Base-by-base conservation (phyloP, 2,113 vertebrate species). In the Pristiophorus japonicus region DNA sequence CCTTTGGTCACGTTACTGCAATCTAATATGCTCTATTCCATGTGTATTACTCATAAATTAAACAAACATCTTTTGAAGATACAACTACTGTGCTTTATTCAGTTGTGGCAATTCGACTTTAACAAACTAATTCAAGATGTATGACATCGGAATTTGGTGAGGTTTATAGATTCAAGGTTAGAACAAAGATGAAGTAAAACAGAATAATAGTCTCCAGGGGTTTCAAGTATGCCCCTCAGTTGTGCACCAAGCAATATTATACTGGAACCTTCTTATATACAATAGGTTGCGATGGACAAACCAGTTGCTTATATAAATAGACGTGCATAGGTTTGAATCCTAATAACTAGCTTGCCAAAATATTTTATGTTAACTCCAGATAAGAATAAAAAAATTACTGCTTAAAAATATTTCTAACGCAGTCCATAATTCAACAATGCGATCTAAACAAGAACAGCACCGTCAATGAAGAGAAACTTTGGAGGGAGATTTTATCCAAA, bases 81-180 rank as follows among this genome's bases (percentile, higher is more conserved):
- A n/a, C 20, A 66, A 42, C n/a, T 30, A 34, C 24, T 70, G 11
- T 70, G 66, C 65, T 51, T 70, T 67, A 70, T 94, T 94, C 92
- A 47, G 93, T 94, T 94, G 45, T 47, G 45, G 93, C 24, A 51
- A 94, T 73, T 94, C 27, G 42, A 70, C 45, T 70, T 94, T 70
- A 73, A 70, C 42, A 73, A 47, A 94, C n/a, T 94, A 94, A 70
- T 94, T 67, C 93, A 94, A 94, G 42, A 34, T 70, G 93, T 24
- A 24, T 70, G 65, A 73, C 65, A 67, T 30, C 1, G 24, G 42
- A 30, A 94, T 30, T 70, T 67, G 42, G 45, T 47, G 24, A 94
- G 24, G 42, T 70, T 94, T 70, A 70, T 92, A 18, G 62, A 47
- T 70, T 70, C 42, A 94, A 70, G 65, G 38, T 51, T 45, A 47